Percentiles rank a stretch among this genome's conserved stretches.
These are phyloP conservation scores for Varecia variegata DNA, from an alignment of 2,797 vertebrate species.

Conservation along the genomic window DNA sequence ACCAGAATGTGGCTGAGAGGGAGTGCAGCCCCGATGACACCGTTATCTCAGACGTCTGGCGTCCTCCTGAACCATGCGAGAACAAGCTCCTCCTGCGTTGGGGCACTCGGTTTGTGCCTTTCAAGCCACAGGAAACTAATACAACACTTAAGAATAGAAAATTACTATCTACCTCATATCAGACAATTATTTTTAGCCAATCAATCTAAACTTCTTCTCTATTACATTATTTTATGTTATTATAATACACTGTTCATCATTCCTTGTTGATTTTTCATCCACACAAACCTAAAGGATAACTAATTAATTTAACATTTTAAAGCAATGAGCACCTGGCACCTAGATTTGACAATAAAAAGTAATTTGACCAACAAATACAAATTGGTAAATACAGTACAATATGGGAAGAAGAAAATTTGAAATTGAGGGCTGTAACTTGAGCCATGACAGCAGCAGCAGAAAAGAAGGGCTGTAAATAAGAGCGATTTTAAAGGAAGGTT, in stretches of 20 bases:
- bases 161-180: not conserved
- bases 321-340: not conserved
- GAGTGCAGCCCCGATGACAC: not conserved
- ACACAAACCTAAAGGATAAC: not conserved
- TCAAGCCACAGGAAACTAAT: not conserved
- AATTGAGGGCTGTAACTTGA: not conserved
- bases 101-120: not conserved
- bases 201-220: not conserved
- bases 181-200: not conserved
- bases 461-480: not conserved
- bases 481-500: not conserved
- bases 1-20: not conserved
- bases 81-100: not conserved
- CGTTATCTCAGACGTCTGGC: not conserved
- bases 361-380: not conserved
- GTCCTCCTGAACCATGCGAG: not conserved
- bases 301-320: not conserved
- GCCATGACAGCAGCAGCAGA: not conserved
- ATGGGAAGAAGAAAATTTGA: not conserved
- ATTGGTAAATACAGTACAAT: not conserved
- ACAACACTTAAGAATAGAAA: not conserved
- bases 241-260: not conserved
- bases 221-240: not conserved
- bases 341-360: constrained; percentile 4
- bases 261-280: not conserved